Evolutionary conservation across 2,888 invertebrate genomes (phyloP), one percentile per base, ranked within the genome.

Genomic region (Sesia apiformis): DNA sequence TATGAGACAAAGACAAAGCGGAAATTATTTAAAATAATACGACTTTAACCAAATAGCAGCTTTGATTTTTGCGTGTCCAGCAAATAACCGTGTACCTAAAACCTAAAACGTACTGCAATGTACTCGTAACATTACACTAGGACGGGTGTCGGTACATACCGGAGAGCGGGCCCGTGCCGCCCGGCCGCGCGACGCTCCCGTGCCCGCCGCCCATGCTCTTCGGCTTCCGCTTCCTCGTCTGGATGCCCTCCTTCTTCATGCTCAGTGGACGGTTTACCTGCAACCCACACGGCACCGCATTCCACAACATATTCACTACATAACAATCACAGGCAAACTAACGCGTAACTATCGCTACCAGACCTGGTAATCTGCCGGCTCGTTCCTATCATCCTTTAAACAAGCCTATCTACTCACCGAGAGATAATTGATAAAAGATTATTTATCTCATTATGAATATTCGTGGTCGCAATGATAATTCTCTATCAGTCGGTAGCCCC

Each of bases 241-340:
- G 98, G 74, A 99, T 99, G 52, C 98, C 98, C 65, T 99, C 99
- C 86, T 99, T 99, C 87, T 98, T 98, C 98, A 99, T 99, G 67
- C 97, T 97, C 66, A 97, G 90, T 54, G 99, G 99, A 63, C 99
- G 94, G 82, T 96, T 95, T 58, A 97, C 95, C 97, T 97, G 50
- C 54, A 57, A 57, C 57, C 23, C 23, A 46, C 46, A n/a, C 46
- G 23, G 4, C 7, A 46, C 46, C 41, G 41, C 41, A 41, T 41
- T 41, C 41, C 5, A 5, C 41, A 7, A 46, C 46, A 23, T 23
- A 23, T 23, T 23, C 23, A 23, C 23, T 2, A 23, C 23, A 23
- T 23, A 23, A 23, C 23, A 23, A 23, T 23, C 23, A 23, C 23
- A 1, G 23, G 1, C 23, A 23, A 23, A 23, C 23, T 23, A 23